Evolutionary conservation across 2,888 invertebrate genomes (phyloP).

Genomic region (Xestia ashworthii): DNA sequence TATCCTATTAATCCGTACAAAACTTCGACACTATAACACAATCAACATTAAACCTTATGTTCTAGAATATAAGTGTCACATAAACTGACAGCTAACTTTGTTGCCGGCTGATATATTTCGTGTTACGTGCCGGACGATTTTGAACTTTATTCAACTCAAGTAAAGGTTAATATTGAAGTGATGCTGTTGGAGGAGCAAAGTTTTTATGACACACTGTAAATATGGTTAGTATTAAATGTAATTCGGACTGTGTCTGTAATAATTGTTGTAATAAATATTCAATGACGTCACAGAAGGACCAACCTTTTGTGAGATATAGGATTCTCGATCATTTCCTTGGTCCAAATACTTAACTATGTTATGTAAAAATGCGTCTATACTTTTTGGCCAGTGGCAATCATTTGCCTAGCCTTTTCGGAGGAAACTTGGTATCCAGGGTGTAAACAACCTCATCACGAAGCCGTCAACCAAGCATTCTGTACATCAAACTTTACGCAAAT

Average conservation of each 20-base stretch:
- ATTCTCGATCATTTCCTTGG: neutral
- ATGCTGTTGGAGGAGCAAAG: conserved; percentile 28
- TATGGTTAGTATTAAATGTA: conserved; percentile 59
- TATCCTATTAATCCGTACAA: conserved; percentile 61
- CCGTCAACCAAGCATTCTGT: too few species aligned
- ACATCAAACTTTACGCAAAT: too few species aligned
- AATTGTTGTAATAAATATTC: conserved; percentile 53
- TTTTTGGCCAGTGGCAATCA: too few species aligned
- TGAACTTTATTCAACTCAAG: fast-evolving
- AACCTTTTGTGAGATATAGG: neutral
- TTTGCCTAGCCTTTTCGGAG: too few species aligned
- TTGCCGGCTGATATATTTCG: conserved; percentile 42
- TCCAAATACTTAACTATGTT: too few species aligned
- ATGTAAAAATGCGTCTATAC: too few species aligned
- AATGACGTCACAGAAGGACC: conserved; percentile 43
- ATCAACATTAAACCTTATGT: conserved; percentile 33
- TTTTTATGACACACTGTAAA: conserved; percentile 64
- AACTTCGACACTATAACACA: conserved; percentile 16
- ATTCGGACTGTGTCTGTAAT: conserved; percentile 50
- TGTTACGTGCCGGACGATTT: conserved; percentile 8
- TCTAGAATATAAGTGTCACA: conserved; percentile 6
- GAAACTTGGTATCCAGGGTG: too few species aligned
- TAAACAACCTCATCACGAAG: too few species aligned
- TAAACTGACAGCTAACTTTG: conserved; percentile 25
- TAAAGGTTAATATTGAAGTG: conserved; percentile 4